Percentiles rank a stretch among this genome's conserved stretches.
Conservation (phyloP, 2,888 invertebrate genomes). For the Tinea semifulvella region DNA sequence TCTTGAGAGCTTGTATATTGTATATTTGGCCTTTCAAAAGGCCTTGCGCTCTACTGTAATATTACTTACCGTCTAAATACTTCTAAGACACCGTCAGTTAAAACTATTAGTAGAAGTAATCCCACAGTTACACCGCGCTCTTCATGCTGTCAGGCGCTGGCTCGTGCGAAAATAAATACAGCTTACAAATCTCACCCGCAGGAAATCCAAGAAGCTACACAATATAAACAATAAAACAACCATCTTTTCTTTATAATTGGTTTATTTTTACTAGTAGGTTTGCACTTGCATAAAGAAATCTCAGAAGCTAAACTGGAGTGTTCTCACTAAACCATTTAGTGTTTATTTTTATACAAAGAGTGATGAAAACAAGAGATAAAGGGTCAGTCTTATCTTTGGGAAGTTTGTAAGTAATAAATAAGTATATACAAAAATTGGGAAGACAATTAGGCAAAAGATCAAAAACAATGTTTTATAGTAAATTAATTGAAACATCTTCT, state of each 20-base stretch:
- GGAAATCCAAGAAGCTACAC: too few species aligned
- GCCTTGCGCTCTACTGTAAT: too few species aligned
- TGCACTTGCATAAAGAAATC: conserved; percentile 13
- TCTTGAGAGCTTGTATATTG: too few species aligned
- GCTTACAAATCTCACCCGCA: too few species aligned
- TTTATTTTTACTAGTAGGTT: conserved; percentile 44
- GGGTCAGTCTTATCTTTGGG: conserved; percentile 68
- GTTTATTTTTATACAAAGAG: conserved; percentile 55
- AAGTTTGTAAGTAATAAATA: conserved; percentile 57
- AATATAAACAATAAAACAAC: conserved; percentile 4
- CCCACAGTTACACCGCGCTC: too few species aligned
- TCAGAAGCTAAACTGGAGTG: conserved; percentile 41
- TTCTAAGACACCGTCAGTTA: too few species aligned
- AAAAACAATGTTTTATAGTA: conserved; percentile 41
- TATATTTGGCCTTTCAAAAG: too few species aligned
- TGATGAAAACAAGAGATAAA: conserved; percentile 59
- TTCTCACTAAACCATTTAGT: conserved; percentile 41
- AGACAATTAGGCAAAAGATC: conserved; percentile 51
- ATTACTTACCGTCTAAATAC: too few species aligned
- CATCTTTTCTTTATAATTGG: conserved; percentile 35
- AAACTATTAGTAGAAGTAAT: too few species aligned
- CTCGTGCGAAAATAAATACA: too few species aligned
- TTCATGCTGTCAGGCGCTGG: too few species aligned
- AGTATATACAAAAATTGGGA: conserved; percentile 62
- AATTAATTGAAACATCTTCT: conserved; percentile 29